A percentile compares a stretch with the other conserved stretches of the same genome.
Conservation (phyloP, 2,113 vertebrate species). For the Bostrychus sinensis region DNA sequence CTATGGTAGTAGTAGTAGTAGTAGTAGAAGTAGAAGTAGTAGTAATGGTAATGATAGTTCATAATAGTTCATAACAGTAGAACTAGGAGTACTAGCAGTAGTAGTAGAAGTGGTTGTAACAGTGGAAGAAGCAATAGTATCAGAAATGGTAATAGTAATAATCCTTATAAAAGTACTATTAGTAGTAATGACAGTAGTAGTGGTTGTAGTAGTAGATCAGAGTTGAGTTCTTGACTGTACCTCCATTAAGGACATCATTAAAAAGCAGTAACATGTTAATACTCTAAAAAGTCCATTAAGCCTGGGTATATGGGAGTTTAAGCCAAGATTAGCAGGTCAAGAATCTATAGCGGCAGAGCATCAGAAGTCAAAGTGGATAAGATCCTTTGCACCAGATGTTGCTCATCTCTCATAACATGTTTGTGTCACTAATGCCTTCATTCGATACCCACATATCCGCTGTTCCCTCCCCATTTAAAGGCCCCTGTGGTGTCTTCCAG, state of each 20-base stretch:
- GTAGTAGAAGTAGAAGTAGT: no score
- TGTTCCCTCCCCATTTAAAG: conserved; percentile 48
- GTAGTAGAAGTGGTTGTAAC: no score
- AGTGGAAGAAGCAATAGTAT: background rate
- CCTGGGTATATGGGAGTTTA: conserved; percentile 68
- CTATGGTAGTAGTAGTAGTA: no score
- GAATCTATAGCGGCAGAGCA: conserved; percentile 40
- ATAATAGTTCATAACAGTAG: no score
- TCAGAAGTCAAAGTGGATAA: conserved; percentile 57
- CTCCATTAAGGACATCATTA: background rate
- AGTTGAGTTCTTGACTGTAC: background rate
- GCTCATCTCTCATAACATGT: conserved; percentile 77
- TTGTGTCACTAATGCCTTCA: conserved; percentile 74
- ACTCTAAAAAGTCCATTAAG: conserved; percentile 74
- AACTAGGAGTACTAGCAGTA: no score
- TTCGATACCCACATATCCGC: conserved; percentile 63
- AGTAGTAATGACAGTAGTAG: no score
- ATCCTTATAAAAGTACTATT: no score
- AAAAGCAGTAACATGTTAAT: conserved; percentile 66
- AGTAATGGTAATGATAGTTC: no score
- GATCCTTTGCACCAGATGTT: conserved; percentile 76
- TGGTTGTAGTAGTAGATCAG: background rate
- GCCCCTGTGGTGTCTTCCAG: conserved; percentile 56
- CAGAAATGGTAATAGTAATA: background rate
- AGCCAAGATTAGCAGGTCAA: conserved; percentile 66